Evolutionary conservation across 2,797 vertebrate genomes (phyloP), one percentile per base, ranked within the genome.

Genomic region (Tachyglossus aculeatus): DNA sequence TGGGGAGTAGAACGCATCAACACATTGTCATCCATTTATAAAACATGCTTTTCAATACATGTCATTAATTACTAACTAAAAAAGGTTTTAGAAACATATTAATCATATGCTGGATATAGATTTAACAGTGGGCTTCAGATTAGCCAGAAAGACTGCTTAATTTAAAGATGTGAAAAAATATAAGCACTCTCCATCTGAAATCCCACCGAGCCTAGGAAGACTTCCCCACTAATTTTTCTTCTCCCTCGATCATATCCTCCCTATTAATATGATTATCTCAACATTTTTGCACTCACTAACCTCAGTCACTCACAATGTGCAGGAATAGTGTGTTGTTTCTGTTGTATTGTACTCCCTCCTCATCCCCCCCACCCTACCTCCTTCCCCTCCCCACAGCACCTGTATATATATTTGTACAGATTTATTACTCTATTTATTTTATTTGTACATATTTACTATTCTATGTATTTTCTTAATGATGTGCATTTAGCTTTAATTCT

Each of bases 21-120:
- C 9, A 77, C 48, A 21, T 74, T 41, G 3, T 67, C 11, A 67
- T 81, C 66, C 7, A 47, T 62, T 74, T 72, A 44, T 43, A 68
- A 74, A 69, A 19, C 1, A 39, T 55, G 0, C 11, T 33, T 60
- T 10, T 76, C 22, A 72, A 32, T 61, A 77, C 74, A 60, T 69
- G 24, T 51, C 9, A 16, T 31, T 37, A 71, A 21, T 13, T 56
- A 16, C 5, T 75, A 75, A n/a, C 36, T 62, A 31, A 13, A 74
- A 68, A 11, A 53, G 15, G 32, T 79, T 76, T 27, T 27, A 74
- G 21, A 69, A 59, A 7, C 15, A 13, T 48, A 25, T 73, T 34
- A 70, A 22, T 76, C n/a, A 34, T 21, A 14, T 27, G 4, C 5
- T 74, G n/a, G 27, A 40, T 51, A 56, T 51, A 21, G 32, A 74